Conservation (phyloP, 2,797 vertebrate species). For the Oreochromis mossambicus region DNA sequence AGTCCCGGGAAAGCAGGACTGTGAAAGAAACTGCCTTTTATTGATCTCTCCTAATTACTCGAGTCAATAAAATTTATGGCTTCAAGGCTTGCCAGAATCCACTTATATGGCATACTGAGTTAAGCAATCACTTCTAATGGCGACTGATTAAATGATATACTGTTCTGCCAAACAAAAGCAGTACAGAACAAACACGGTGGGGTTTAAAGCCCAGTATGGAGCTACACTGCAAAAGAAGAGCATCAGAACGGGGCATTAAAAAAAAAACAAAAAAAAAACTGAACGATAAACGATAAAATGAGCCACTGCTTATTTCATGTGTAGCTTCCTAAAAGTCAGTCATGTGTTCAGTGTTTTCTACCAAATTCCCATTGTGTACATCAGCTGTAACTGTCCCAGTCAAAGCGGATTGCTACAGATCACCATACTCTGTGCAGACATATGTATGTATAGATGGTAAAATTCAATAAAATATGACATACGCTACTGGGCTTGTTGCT, state of each 20-base stretch:
- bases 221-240: slow-evolving; percentile 14
- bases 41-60: slow-evolving; percentile 69
- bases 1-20: background rate
- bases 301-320: background rate
- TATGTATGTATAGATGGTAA: background rate
- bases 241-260: background rate
- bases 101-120: slow-evolving; percentile 49
- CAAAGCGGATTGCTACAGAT: background rate
- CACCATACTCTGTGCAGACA: background rate
- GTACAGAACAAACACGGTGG: slow-evolving; percentile 17
- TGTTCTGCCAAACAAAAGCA: slow-evolving; percentile 37
- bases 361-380: background rate
- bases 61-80: slow-evolving; percentile 63
- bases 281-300: background rate
- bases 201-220: slow-evolving; percentile 30
- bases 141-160: slow-evolving; percentile 56
- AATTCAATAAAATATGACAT: slow-evolving; percentile 10
- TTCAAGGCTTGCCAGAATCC: slow-evolving; percentile 48
- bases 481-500: background rate
- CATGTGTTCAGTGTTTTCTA: background rate
- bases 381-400: background rate
- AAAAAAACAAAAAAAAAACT: background rate
- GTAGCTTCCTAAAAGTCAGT: background rate
- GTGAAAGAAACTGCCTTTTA: slow-evolving; percentile 54
- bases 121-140: slow-evolving; percentile 62